phyloP scores from a whole-genome alignment of 1,140 invertebrate genomes.

The Drosophila kohkoa region DNA sequence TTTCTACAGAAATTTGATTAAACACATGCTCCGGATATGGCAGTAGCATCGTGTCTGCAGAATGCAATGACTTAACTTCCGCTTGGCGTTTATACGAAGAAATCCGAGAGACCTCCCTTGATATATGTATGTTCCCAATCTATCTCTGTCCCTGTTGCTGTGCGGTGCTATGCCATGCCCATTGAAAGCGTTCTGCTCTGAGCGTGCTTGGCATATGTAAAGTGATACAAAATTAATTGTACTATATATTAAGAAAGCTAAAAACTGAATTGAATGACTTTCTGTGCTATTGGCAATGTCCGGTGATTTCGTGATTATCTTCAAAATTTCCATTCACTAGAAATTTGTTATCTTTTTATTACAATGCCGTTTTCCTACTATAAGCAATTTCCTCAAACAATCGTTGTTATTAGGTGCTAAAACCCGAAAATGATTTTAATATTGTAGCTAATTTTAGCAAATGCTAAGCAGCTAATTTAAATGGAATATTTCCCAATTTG shows the following conservation, averaged over 20 bases:
- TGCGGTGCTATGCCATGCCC: background rate
- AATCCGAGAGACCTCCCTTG: constrained; percentile 2
- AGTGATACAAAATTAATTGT: constrained; percentile 52
- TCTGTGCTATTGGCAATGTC: constrained; percentile 26
- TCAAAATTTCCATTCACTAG: constrained; percentile 8
- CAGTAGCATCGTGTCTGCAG: constrained; percentile 17
- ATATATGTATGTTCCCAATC: background rate
- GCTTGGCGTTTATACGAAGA: constrained; percentile 43
- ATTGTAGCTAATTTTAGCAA: constrained; percentile 32
- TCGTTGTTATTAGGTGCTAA: constrained; percentile 16
- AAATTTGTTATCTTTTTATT: constrained; percentile 32
- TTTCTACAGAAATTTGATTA: constrained; percentile 16
- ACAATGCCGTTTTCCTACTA: background rate
- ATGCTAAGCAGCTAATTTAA: constrained; percentile 28
- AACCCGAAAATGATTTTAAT: constrained; percentile 17
- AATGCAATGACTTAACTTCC: constrained; percentile 63
- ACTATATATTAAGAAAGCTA: background rate
- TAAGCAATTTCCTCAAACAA: constrained; percentile 19
- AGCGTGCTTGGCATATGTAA: constrained; percentile 68
- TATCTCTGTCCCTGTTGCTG: background rate
- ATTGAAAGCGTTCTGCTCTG: constrained; percentile 8
- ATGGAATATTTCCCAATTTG: constrained; percentile 37
- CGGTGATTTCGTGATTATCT: constrained; percentile 23
- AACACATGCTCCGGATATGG: constrained; percentile 26
- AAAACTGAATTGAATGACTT: constrained; percentile 20